phyloP scores from a whole-genome alignment of 2,888 invertebrate genomes.

The Metopia argyrocephala region DNA sequence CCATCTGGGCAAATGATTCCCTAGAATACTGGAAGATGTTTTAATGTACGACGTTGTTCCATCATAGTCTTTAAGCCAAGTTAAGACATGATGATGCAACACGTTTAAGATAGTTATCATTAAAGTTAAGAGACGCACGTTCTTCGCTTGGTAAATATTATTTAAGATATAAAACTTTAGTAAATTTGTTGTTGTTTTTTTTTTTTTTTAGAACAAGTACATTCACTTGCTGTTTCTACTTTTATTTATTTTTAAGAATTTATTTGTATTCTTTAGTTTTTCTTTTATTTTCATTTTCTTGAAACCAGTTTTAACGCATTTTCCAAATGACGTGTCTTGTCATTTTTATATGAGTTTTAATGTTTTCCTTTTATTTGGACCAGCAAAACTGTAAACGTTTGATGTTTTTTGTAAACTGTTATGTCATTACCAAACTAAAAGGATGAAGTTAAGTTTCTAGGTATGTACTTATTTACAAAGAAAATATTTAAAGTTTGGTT shows the following conservation, averaged over 20 bases:
- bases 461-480: too few species aligned
- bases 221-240: constrained; percentile 3
- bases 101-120: constrained; percentile 57
- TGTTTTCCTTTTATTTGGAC: background rate
- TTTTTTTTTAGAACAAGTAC: too few species aligned
- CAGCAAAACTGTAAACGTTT: constrained; percentile 39
- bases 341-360: constrained; percentile 36
- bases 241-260: background rate
- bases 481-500: too few species aligned
- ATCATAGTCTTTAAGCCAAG: constrained; percentile 23
- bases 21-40: constrained; percentile 22
- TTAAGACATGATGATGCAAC: constrained; percentile 55
- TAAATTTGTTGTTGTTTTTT: constrained; percentile 44
- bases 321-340: constrained; percentile 43
- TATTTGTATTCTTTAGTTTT: background rate
- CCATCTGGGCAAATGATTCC: constrained; percentile 48
- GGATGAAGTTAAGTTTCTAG: constrained; percentile 12
- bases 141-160: constrained; percentile 54
- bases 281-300: background rate
- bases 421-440: constrained; percentile 12
- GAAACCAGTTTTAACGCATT: constrained; percentile 41
- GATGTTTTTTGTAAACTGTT: constrained; percentile 41
- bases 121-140: constrained; percentile 58
- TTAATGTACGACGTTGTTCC: constrained; percentile 11
- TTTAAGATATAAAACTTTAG: constrained; percentile 47